Percentiles rank a stretch among this genome's conserved stretches.
Conservation (phyloP, 1,140 invertebrate genomes). For the Penaeus japonicus region DNA sequence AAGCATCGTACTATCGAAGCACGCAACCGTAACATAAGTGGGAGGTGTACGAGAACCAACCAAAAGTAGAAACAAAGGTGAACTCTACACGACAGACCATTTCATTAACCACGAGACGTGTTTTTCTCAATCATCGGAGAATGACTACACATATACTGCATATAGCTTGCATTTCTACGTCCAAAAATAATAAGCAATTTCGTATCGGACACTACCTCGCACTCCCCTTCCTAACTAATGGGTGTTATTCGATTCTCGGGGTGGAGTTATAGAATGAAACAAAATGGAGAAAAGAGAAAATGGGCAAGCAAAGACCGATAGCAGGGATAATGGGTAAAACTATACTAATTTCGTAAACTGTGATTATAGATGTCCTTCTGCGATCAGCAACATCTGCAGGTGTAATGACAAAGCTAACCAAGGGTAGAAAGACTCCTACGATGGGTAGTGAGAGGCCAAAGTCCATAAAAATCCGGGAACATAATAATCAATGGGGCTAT, state of each 20-base stretch:
- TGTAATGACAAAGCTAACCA: neutral
- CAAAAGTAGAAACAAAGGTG: neutral
- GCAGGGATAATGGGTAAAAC: conserved; percentile 22
- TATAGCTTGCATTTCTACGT: too few species aligned
- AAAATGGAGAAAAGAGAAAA: conserved; percentile 56
- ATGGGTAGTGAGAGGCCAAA: too few species aligned
- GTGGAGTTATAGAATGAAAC: conserved; percentile 54
- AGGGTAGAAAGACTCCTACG: too few species aligned
- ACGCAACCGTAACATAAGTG: neutral
- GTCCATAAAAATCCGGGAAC: too few species aligned
- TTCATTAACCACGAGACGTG: neutral
- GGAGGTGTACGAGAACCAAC: conserved; percentile 35
- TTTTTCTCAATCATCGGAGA: neutral
- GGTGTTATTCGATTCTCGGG: conserved; percentile 48
- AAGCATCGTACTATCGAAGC: conserved; percentile 38
- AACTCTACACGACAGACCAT: neutral
- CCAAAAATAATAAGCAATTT: too few species aligned
- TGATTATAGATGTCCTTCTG: neutral
- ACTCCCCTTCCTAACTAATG: neutral
- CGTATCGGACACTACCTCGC: too few species aligned
- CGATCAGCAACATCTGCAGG: neutral
- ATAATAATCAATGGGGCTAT: too few species aligned
- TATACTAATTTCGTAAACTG: conserved; percentile 16
- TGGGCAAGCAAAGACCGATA: conserved; percentile 40
- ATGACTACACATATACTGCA: too few species aligned